These are phyloP conservation scores for Drosophila aldrichi DNA, from an alignment of 2,888 invertebrate species.

Conservation along the genomic window DNA sequence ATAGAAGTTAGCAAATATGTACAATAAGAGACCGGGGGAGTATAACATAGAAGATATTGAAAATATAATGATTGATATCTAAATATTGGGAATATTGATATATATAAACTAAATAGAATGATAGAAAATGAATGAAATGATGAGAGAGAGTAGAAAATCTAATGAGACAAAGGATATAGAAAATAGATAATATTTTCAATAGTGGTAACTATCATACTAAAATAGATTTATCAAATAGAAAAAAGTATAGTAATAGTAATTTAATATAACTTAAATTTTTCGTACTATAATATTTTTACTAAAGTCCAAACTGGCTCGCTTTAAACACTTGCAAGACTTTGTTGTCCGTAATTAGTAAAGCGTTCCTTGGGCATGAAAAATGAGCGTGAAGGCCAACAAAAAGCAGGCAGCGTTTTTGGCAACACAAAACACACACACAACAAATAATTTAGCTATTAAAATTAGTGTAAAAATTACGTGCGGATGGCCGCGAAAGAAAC, in stretches of 20 bases:
- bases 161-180: neutral
- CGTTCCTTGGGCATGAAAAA: conserved; percentile 51
- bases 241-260: neutral
- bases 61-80: no score
- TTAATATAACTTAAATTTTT: conserved; percentile 1
- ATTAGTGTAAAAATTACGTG: conserved; percentile 73
- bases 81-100: no score
- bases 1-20: no score
- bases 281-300: neutral
- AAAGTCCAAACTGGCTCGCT: neutral
- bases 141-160: neutral
- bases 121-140: neutral
- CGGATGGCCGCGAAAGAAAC: conserved; percentile 46
- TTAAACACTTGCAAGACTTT: conserved; percentile 3
- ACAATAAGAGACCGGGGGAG: no score
- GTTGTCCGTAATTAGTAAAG: conserved; percentile 48
- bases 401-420: conserved; percentile 41
- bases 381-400: conserved; percentile 37
- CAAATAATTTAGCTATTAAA: conserved; percentile 73
- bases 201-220: no score
- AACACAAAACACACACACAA: conserved; percentile 42
- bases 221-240: no score
- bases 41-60: neutral
- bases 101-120: no score
- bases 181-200: neutral